A percentile compares a stretch with the other conserved stretches of the same genome.
These are phyloP conservation scores for Melipona bicolor DNA, from an alignment of 2,888 invertebrate species.

Conservation along the genomic window DNA sequence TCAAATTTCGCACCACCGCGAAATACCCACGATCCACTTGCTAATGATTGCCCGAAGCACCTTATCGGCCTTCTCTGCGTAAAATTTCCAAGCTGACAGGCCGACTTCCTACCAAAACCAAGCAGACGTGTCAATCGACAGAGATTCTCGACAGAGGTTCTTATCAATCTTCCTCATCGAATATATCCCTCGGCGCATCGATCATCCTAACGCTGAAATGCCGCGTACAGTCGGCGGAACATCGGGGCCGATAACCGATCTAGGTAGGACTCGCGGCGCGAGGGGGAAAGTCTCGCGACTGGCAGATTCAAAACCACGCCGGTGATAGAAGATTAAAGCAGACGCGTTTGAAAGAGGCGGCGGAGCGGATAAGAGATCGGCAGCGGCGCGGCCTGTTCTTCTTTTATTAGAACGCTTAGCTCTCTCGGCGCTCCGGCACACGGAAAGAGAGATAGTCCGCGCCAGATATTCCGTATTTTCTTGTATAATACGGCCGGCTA, in stretches of 20 bases:
- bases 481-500: slow-evolving; percentile 72
- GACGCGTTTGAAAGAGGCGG: slow-evolving; percentile 53
- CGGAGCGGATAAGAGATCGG: slow-evolving; percentile 55
- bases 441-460: slow-evolving; percentile 66
- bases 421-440: slow-evolving; percentile 6
- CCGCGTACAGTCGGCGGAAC: not conserved
- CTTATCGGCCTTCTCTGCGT: not conserved
- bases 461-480: slow-evolving; percentile 78
- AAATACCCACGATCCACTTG: not conserved
- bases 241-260: not conserved
- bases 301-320: slow-evolving; percentile 8
- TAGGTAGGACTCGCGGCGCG: not conserved
- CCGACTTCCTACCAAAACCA: not conserved
- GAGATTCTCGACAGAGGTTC: not conserved
- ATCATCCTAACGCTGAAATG: slow-evolving; percentile 16
- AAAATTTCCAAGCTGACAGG: not conserved
- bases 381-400: slow-evolving; percentile 61
- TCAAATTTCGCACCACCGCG: no score
- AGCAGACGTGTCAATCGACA: not conserved
- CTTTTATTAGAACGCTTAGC: slow-evolving; percentile 73
- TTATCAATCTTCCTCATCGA: not conserved
- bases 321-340: slow-evolving; percentile 56
- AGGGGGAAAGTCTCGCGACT: slow-evolving; percentile 17
- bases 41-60: not conserved
- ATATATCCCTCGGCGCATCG: not conserved